Evolutionary conservation across 2,113 vertebrate species (phyloP).

Genomic region (Gallinago media): DNA sequence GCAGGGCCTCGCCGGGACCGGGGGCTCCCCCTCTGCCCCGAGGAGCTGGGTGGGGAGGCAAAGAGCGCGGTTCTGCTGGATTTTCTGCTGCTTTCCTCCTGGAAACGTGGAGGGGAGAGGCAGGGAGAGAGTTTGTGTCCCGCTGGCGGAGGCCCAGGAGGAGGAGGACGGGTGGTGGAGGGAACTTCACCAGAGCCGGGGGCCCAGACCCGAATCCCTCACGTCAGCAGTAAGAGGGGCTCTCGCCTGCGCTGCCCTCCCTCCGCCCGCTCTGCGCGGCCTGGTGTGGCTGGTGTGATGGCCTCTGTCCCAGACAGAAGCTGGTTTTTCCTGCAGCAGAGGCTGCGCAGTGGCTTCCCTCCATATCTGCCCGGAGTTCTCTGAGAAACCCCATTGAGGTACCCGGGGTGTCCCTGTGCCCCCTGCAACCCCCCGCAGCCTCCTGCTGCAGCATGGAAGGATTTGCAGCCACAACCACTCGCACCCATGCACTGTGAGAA

Average conservation of each 20-base stretch:
- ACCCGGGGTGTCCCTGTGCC: neutral
- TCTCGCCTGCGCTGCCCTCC: neutral
- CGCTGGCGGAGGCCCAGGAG: neutral
- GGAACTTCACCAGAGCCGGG: neutral
- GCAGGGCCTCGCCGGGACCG: fast-evolving
- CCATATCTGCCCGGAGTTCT: fast-evolving
- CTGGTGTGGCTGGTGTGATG: neutral
- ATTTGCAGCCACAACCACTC: neutral
- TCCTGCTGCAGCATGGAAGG: neutral
- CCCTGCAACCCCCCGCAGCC: neutral
- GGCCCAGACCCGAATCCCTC: neutral
- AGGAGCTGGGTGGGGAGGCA: fast-evolving
- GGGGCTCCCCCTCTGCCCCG: no score
- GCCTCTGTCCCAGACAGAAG: neutral
- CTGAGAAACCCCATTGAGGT: neutral
- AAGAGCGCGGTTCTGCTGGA: neutral
- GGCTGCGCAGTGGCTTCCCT: fast-evolving
- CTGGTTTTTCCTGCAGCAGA: neutral
- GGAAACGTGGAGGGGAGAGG: neutral
- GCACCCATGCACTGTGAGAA: fast-evolving
- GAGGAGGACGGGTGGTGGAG: neutral
- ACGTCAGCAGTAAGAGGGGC: neutral
- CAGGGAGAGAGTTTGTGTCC: neutral
- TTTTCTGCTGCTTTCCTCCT: neutral
- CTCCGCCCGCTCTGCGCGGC: fast-evolving